Evolutionary conservation across 1,140 invertebrate genomes (phyloP), one percentile per base, ranked within the genome.

Genomic region (Cydia amplana): DNA sequence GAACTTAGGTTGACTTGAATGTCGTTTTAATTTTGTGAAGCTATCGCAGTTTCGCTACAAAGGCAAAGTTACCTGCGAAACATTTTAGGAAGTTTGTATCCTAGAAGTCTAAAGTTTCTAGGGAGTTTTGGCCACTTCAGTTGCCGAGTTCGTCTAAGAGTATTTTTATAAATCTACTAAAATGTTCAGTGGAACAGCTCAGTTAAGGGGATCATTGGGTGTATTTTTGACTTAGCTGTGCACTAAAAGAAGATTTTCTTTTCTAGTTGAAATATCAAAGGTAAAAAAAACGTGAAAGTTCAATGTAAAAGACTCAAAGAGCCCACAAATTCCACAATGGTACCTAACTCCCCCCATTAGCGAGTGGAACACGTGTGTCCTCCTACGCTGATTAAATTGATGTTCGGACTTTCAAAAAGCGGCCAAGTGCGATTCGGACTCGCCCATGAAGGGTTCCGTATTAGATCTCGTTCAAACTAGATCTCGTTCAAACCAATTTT

Each of bases 21-120:
- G 36, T 36, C 65, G 65, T 70, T 70, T 70, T 70, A 70, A 70
- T 70, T 70, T 70, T 70, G 5, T 20, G 28, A 18, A 60, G 55
- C 20, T 7, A 55, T 60, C 20, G 7, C 55, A 23, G 51, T 55
- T 55, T 55, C n/a, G 51, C 51, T 49, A 55, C 9, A 23, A 23
- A 60, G 23, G 55, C 55, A 23, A 60, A 23, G 51, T 55, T 55
- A 55, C 51, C 51, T 55, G 51, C 51, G 3, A 60, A 10, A 23
- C 18, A 60, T 60, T 23, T 60, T 23, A 23, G 3, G 1, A 23
- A 60, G 55, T 60, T 60, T 23, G 18, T 60, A 12, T 60, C 20
- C 20, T 23, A 60, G 7, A 60, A 60, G 0, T 20, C 9, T 12
- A n/a, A 20, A 60, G 1, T 18, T 49, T 49, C 36, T 7, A 1